Base-by-base conservation (phyloP, 2,888 invertebrate genomes). In the Drosophila falleni region DNA sequence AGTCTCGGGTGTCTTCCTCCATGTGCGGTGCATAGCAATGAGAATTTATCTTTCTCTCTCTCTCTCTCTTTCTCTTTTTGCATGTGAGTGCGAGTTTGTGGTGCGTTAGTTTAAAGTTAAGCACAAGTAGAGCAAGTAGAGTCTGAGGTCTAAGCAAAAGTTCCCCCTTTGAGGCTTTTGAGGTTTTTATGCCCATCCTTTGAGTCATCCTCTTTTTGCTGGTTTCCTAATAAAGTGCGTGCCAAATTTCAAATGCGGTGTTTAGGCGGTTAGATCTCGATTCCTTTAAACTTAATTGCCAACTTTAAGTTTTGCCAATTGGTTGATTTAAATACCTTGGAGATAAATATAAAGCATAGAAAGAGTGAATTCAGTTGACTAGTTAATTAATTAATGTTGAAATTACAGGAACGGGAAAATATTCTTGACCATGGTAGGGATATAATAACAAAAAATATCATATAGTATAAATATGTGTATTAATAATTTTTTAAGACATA, bases 11-110 rank as follows among this genome's bases (percentile, higher is more conserved):
- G 29, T 74, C 51, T 49, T 68, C 53, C 39, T 72, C 54, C 67
- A 47, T 74, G 62, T 79, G 76, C 71, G 71, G 70, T 85, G 86
- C 86, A 86, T 86, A 88, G 86, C 78, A 81, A 84, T 79, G 73
- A 73, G 71, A 47, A 55, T 62, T 46, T 33, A 51, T 66, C 8
- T 19, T n/a, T 10, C 47, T 29, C 10, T 31, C 4, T 26, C 1
- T 29, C 29, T 29, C n/a, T 61, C 35, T 42, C 19, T 51, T 5
- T 55, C 33, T 16, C 46, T 16, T 23, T 41, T 19, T 41, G 29
- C 42, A 33, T 44, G n/a, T 35, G 31, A 23, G 35, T 35, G 33
- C 33, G 50, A 35, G 50, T 10, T 50, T 60, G 50, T 51, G 58
- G 33, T 71, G 70, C 78, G 56, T 80, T 78, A 82, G 78, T 80